Evolutionary conservation across 2,888 invertebrate species (phyloP).

Genomic region (Melinaea menophilus): DNA sequence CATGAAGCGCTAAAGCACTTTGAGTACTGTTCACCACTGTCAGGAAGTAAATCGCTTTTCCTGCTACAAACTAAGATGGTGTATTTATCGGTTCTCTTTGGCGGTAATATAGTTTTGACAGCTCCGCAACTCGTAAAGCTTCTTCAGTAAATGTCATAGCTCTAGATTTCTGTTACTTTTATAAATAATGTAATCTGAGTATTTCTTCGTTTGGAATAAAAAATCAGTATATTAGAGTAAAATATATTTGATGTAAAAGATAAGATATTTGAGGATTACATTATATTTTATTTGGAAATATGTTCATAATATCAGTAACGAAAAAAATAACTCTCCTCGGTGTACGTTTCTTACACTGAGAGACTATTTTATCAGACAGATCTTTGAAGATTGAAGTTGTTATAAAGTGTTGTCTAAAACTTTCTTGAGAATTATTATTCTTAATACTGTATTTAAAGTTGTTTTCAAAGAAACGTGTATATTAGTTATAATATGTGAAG

Average conservation of each 20-base stretch:
- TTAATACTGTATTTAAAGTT: too few species aligned
- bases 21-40: not conserved
- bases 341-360: too few species aligned
- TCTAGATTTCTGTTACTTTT: constrained; percentile 3
- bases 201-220: not conserved
- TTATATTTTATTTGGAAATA: too few species aligned
- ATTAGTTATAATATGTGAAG: too few species aligned
- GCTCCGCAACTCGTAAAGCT: constrained; percentile 27
- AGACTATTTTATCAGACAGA: too few species aligned
- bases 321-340: too few species aligned
- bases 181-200: not conserved
- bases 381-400: too few species aligned
- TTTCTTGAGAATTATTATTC: too few species aligned
- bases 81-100: constrained; percentile 32
- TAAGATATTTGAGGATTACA: too few species aligned
- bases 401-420: too few species aligned
- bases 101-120: constrained; percentile 43
- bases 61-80: constrained; percentile 16
- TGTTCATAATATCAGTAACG: too few species aligned
- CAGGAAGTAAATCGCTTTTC: constrained; percentile 21
- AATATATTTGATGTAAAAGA: not conserved
- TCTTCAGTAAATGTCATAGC: constrained; percentile 16
- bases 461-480: too few species aligned
- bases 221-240: not conserved
- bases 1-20: constrained; percentile 15